Percentiles rank a stretch among this genome's conserved stretches.
phyloP scores from a whole-genome alignment of 2,888 invertebrate species.

The Pilophorus perplexus region DNA sequence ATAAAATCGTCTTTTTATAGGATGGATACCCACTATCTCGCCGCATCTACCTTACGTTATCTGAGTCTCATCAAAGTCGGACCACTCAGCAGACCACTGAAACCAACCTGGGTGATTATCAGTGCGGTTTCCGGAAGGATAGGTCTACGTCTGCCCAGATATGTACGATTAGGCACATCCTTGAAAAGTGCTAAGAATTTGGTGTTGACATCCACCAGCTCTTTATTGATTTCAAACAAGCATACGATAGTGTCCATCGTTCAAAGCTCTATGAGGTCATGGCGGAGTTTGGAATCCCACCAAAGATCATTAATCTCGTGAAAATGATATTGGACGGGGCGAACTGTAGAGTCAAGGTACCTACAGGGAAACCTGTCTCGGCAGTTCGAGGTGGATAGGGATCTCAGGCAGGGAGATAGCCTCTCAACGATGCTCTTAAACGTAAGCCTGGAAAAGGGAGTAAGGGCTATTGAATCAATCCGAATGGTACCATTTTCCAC shows the following conservation, averaged over 20 bases:
- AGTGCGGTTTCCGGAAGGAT: too few relatives aligned
- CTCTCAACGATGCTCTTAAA: background rate
- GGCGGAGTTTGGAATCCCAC: background rate
- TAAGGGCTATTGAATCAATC: background rate
- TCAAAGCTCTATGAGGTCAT: background rate
- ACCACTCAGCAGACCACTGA: too few relatives aligned
- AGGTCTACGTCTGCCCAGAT: too few relatives aligned
- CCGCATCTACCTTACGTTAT: too few relatives aligned
- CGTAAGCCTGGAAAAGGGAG: background rate
- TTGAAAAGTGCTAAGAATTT: too few relatives aligned
- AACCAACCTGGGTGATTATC: too few relatives aligned
- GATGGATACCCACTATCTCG: too few relatives aligned
- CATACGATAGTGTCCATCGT: background rate
- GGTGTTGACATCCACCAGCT: background rate
- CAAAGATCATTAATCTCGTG: background rate
- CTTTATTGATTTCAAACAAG: background rate
- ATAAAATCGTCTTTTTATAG: too few relatives aligned
- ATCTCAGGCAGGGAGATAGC: background rate
- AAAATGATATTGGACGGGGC: background rate
- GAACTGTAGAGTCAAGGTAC: slow-evolving; percentile 2
- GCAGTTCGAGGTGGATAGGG: background rate
- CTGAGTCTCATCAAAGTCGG: too few relatives aligned
- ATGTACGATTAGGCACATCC: too few relatives aligned
- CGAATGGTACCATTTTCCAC: background rate
- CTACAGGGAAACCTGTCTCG: background rate